Evolutionary conservation across 2,113 vertebrate genomes (phyloP).

Genomic region (Laticauda colubrina): DNA sequence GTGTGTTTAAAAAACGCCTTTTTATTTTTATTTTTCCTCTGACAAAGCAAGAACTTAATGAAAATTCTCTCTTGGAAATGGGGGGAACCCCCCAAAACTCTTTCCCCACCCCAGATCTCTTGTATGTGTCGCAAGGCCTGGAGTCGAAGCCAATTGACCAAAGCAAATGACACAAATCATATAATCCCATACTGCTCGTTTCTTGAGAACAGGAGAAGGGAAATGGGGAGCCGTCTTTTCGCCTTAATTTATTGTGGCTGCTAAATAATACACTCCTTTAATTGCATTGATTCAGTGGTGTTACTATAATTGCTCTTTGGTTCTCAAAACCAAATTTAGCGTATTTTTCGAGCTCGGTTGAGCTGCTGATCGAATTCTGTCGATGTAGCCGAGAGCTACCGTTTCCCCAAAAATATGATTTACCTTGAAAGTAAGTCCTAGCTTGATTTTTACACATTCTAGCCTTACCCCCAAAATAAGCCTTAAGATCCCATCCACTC

Average conservation of each 20-base stretch:
- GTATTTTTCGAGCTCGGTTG: not conserved
- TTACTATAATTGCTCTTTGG: not conserved
- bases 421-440: no score
- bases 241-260: slow-evolving; percentile 11
- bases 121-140: not conserved
- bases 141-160: no score
- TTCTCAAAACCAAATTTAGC: not conserved
- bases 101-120: not conserved
- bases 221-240: slow-evolving; percentile 34
- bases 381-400: not conserved
- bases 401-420: no score
- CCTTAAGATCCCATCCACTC: no score
- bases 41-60: not conserved
- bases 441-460: no score
- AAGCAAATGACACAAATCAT: not conserved
- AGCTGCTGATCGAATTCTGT: slow-evolving; percentile 24
- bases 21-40: slow-evolving; percentile 11
- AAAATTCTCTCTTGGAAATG: not conserved
- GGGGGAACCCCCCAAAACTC: slow-evolving; percentile 4
- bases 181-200: not conserved
- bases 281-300: slow-evolving; percentile 12
- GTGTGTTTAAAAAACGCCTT: not conserved
- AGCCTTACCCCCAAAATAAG: no score
- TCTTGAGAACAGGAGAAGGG: not conserved
- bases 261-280: slow-evolving; percentile 15